Evolutionary conservation across 2,888 invertebrate genomes (phyloP).

Genomic region (Spialia ferax): DNA sequence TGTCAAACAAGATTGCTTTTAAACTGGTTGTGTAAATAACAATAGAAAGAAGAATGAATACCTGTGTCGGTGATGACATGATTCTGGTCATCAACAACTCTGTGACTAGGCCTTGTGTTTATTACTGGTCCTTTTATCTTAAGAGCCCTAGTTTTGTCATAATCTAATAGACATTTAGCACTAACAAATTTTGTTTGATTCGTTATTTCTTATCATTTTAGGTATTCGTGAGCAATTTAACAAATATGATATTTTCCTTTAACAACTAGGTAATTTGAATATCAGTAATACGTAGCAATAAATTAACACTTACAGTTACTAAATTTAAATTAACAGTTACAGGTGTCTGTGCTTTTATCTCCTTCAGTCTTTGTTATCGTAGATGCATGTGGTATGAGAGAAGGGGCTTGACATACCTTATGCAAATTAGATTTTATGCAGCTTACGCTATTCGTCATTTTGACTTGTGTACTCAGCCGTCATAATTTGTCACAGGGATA

Average conservation of each 20-base stretch:
- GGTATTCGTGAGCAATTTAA: too few species aligned
- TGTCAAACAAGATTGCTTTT: conserved; percentile 45
- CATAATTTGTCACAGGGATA: conserved; percentile 66
- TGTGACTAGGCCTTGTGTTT: conserved; percentile 6
- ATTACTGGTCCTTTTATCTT: conserved; percentile 22
- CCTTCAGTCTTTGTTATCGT: background rate
- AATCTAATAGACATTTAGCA: background rate
- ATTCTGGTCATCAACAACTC: conserved; percentile 6
- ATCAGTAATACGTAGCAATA: too few species aligned
- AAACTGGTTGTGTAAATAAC: conserved; percentile 27
- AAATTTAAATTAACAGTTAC: too few species aligned
- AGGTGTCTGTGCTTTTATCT: background rate
- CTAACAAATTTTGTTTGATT: background rate
- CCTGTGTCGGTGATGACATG: conserved; percentile 11
- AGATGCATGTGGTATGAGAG: background rate
- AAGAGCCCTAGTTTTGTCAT: conserved; percentile 1
- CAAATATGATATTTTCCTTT: too few species aligned
- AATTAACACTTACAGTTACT: too few species aligned
- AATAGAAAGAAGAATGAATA: conserved; percentile 26
- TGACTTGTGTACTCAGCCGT: conserved; percentile 53
- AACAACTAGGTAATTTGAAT: too few species aligned
- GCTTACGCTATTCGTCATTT: conserved; percentile 55
- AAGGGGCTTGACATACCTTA: conserved; percentile 20
- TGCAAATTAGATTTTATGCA: conserved; percentile 54
- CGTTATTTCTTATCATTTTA: background rate